Evolutionary conservation across 2,797 vertebrate species (phyloP), one percentile per base, ranked within the genome.

Genomic region (Oryzias dopingdopingensis): DNA sequence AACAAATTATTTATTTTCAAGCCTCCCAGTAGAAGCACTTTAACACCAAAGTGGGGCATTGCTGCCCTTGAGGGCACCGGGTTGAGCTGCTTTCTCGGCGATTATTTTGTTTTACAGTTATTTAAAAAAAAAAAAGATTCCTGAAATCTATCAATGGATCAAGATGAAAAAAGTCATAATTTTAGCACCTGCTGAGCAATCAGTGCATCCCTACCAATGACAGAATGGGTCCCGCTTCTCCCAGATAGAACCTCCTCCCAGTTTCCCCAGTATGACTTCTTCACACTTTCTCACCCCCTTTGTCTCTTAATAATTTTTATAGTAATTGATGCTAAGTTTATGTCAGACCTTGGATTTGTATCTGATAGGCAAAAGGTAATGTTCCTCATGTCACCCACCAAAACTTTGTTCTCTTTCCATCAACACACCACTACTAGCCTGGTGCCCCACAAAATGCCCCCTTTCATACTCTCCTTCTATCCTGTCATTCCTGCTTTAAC

Each of bases 401-500:
- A 78, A 68, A 75, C 52, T 68, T 71, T 70, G 26, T 68, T 76
- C 59, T 79, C 68, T 82, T 55, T 78, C 74, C 78, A 86, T 85
- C 81, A 74, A 82, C 68, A 72, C 73, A 77, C 74, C 67, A 64
- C 74, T 58, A 67, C 65, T 82, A 81, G 71, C 71, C 65, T 43
- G 70, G 79, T 69, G 61, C 79, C 62, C 67, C 59, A 62, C 77
- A 74, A 62, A 79, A 56, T 61, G 63, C 70, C 77, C 32, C 47
- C 77, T 64, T 80, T 72, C 77, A 86, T 84, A 69, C 74, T 82
- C 72, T 82, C 83, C 67, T 64, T 87, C 80, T 89, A 47, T 79
- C 81, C 70, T 80, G 63, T 82, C 82, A 85, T 86, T 82, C 80
- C 70, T 81, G 56, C 80, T 82, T 80, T 76, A 67, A 56, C 74